Evolutionary conservation across 2,888 invertebrate species (phyloP).

Genomic region (Microdon myrmicae): DNA sequence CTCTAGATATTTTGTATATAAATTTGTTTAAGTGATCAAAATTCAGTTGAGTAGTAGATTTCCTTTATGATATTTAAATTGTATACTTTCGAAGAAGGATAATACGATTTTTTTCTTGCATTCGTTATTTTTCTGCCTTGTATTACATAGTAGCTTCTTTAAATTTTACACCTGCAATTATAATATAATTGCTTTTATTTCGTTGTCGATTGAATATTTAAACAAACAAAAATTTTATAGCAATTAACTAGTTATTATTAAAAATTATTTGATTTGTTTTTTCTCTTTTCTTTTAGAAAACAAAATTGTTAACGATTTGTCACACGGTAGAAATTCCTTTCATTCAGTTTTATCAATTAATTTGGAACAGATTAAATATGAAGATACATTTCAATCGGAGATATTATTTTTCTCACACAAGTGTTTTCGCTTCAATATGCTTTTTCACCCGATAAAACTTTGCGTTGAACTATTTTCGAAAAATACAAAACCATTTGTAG

Average conservation of each 20-base stretch:
- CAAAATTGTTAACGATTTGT: slow-evolving; percentile 13
- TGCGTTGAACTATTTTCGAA: slow-evolving; percentile 48
- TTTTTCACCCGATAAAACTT: slow-evolving; percentile 44
- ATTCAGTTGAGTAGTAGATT: slow-evolving; percentile 7
- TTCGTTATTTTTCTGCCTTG: slow-evolving; percentile 39
- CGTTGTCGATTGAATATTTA: too few species aligned
- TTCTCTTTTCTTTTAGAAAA: slow-evolving; percentile 3
- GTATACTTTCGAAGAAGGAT: slow-evolving; percentile 22
- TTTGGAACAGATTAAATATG: too few species aligned
- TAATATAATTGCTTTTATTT: slow-evolving; percentile 22
- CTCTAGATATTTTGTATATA: slow-evolving; percentile 28
- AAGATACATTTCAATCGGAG: too few species aligned
- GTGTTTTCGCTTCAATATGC: slow-evolving; percentile 32
- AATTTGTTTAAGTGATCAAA: too few species aligned
- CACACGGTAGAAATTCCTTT: slow-evolving; percentile 19
- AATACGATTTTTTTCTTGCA: too few species aligned
- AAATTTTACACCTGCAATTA: slow-evolving; percentile 46
- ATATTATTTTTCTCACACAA: slow-evolving; percentile 37
- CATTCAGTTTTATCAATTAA: background rate
- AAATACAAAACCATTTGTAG: slow-evolving; percentile 44
- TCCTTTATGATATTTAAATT: slow-evolving; percentile 14
- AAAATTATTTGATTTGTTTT: slow-evolving; percentile 1
- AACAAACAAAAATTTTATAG: too few species aligned
- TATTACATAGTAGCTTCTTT: slow-evolving; percentile 49
- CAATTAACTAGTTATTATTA: slow-evolving; percentile 15